Conservation (phyloP, 2,113 vertebrate genomes). For the Diadophis punctatus region DNA sequence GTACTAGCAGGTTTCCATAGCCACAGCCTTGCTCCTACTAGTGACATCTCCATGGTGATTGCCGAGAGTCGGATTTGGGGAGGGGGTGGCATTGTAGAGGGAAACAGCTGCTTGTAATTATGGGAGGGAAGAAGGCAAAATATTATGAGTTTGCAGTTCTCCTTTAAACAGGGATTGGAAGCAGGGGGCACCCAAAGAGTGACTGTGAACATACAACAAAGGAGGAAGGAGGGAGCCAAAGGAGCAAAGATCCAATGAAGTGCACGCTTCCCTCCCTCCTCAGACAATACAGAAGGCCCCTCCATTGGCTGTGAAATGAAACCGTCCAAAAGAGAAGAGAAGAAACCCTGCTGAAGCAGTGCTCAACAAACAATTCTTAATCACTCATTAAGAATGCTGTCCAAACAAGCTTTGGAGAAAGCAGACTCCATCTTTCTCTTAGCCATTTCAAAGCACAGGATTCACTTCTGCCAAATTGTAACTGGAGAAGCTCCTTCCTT, state of each 20-base stretch:
- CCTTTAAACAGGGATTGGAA: constrained; percentile 52
- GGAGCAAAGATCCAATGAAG: constrained; percentile 66
- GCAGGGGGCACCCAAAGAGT: constrained; percentile 71
- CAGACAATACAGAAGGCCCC: constrained; percentile 74
- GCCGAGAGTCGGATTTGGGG: constrained; percentile 51
- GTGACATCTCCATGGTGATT: constrained; percentile 66
- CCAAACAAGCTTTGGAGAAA: constrained; percentile 23
- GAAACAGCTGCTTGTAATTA: constrained; percentile 56
- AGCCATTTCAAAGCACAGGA: constrained; percentile 15
- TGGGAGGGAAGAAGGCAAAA: constrained; percentile 61
- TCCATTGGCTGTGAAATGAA: constrained; percentile 67
- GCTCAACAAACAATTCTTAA: constrained; percentile 15
- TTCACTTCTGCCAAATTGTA: not conserved
- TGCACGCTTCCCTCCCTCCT: constrained; percentile 49
- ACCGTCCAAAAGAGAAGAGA: constrained; percentile 61
- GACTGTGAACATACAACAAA: constrained; percentile 73
- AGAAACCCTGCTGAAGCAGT: constrained; percentile 52
- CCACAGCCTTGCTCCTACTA: constrained; percentile 51
- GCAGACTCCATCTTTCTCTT: not conserved
- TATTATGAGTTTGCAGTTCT: constrained; percentile 71
- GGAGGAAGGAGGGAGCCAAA: constrained; percentile 35
- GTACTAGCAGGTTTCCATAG: constrained; percentile 41
- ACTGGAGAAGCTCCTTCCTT: not conserved
- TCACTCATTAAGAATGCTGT: constrained; percentile 14
- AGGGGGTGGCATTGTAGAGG: not conserved